Evolutionary conservation across 2,113 vertebrate genomes (phyloP), one percentile per base, ranked within the genome.

Genomic region (Xenus cinereus): DNA sequence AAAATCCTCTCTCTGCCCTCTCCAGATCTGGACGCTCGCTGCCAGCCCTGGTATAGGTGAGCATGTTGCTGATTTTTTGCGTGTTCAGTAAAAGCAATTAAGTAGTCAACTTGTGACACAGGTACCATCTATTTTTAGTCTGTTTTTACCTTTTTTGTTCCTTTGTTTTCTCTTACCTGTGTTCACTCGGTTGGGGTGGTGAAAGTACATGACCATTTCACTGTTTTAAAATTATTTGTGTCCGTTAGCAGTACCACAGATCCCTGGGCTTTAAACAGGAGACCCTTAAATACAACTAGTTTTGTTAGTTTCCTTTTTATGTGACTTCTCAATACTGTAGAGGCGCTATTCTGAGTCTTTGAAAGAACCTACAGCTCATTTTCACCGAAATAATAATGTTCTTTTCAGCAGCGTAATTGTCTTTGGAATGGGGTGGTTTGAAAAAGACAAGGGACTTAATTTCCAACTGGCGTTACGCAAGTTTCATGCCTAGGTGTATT

Each of bases 201-300:
- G 80, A 64, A 62, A 26, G 12, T 43, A 39, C 46, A 17, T 2
- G 0, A 48, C 39, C 4, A 0, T 39, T 84, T 83, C 0, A 1
- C 57, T 28, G 6, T 27, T 76, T n/a, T 32, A 1, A 33, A 35
- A 20, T 56, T 4, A 5, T 56, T 59, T 22, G 6, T 53, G 5
- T 37, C 68, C 23, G 18, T 84, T 48, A 54, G 66, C 14, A 21
- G 3, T 54, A 19, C 30, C 69, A 12, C 79, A 26, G 64, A 13
- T 78, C 24, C 33, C 48, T 35, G 57, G 33, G 23, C 39, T 87
- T 82, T 51, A 18, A 35, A 27, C 12, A 22, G 56, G 23, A 51
- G 57, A 35, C 8, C 9, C 59, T 71, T 39, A 63, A 43, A 22
- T 71, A 7, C 62, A 63, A 5, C 51, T 20, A 4, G 11, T n/a